Evolutionary conservation across 1,140 invertebrate species (phyloP), one percentile per base, ranked within the genome.

Genomic region (Yoshiicerus persimilis): DNA sequence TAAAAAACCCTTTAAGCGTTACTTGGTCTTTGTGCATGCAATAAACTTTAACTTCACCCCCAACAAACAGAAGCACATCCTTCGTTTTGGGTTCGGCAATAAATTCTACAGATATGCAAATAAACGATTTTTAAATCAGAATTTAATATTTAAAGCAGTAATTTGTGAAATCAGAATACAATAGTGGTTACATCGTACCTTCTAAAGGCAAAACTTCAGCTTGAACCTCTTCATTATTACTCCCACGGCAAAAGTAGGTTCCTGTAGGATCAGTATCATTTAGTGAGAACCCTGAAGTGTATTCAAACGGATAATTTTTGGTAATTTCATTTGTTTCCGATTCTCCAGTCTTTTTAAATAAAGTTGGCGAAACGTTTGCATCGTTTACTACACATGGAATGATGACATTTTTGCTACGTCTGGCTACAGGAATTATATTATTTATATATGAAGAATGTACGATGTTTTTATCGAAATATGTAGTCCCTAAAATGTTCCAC

Each of bases 301-400:
- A 38, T 11, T 84, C 83, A 56, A 47, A 84, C 11, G 13, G 34
- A 30, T 23, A 23, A 8, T 47, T 47, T 56, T 56, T 39, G 2
- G 36, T 84, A 9, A 47, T 6, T 47, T 30, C 39, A 30, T 16
- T 16, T 27, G 10, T 20, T 25, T 25, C 62, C 5, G 4, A 0
- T 27, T 9, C 25, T 27, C 10, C 64, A 0, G 9, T 4, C 6
- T 34, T 23, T 25, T 34, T 25, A 1, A n/a, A 10, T n/a, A 88
- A 30, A 32, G 25, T 32, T n/a, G 87, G 87, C 20, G 20, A 34
- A 13, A 86, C 30, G 0, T 11, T 66, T 0, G 62, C 47, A 41
- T 77, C 38, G 16, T 47, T 47, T 20, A 84, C 56, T 32, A 88
- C 41, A 27, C 87, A 88, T 27, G 87, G 87, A 30, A 88, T 27